Evolutionary conservation across 2,113 vertebrate genomes (phyloP), one percentile per base, ranked within the genome.

Genomic region (Daubentonia madagascariensis): DNA sequence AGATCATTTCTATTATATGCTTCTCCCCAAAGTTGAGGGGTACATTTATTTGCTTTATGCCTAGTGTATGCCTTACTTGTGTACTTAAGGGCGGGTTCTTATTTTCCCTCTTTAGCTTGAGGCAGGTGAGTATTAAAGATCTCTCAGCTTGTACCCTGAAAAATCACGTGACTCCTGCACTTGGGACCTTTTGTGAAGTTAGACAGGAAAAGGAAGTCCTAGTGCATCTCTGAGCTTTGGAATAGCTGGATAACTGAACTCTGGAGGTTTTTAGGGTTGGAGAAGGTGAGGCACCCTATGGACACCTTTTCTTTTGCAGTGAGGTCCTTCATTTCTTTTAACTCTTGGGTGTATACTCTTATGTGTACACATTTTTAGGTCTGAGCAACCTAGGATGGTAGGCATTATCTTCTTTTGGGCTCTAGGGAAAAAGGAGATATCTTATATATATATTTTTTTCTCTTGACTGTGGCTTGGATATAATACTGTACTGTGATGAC

Each of bases 151-250:
- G 92, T 92, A 85, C 70, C 18, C 95, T 37, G 90, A 54, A 67
- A 76, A 90, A 91, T 95, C 97, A 96, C 96, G 97, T 97, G 98
- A 94, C 72, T 45, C 54, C 79, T 65, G 70, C 70, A 87, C 87
- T 89, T 76, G 92, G 84, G 75, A 88, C 87, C 52, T 89, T 95
- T 96, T 87, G 84, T 97, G 97, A 96, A 97, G 90, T 97, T 96
- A 93, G 70, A 79, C 95, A 89, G 97, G 97, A 97, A 97, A 97
- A 97, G 98, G 94, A 97, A 96, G 95, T 97, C 95, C 92, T 89
- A 94, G 18, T 79, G 75, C 84, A 87, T 78, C 86, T 93, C n/a
- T 83, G 94, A 91, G 88, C 96, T 95, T 89, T 70, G 37, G 83
- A 93, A 91, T 61, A 89, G 83, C 73, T 79, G 91, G 68, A 63